Evolutionary conservation across 92 coral and sea anemone genomes (phyloP), one percentile per base, ranked within the genome.

Genomic region (Micromussa lordhowensis): DNA sequence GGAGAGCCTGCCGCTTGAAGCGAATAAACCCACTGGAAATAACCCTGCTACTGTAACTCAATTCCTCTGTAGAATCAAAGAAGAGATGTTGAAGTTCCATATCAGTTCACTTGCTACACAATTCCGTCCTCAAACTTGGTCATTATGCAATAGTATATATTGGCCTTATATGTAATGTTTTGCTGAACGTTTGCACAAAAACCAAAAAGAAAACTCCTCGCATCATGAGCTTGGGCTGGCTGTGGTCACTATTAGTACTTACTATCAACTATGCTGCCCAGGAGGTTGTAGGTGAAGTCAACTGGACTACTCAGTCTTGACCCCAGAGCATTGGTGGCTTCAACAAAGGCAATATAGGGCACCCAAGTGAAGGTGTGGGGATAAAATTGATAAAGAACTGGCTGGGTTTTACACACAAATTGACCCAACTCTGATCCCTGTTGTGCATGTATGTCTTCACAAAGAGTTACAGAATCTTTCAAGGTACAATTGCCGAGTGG

Each of bases 341-440:
- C 83, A 77, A 86, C 89, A 86, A 77, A 76, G 48, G 75, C 75
- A 29, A 38, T 21, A 22, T 85, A 86, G 26, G 17, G 53, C 18
- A 28, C 64, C 5, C 22, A 49, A 2, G 24, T 12, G 14, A 7
- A 73, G 48, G 35, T 21, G 24, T 0, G 16, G 16, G 24, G 38
- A 15, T 5, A 29, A 32, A 12, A 10, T 12, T 51, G 49, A 26
- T 12, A 35, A 64, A 63, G 61, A 19, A 2, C 0, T 11, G 17
- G 32, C 18, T 0, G 1, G 7, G 29, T 34, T 1, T 0, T 22
- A 32, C 89, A 86, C 5, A 63, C 1, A 24, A 78, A 77, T 22
- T 5, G 54, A 55, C 58, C 14, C 6, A 55, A 36, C 5, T 19
- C 58, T 75, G 88, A 4, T 6, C 26, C n/a, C 8, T 29, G 31